Evolutionary conservation across 1,140 invertebrate species (phyloP), one percentile per base, ranked within the genome.

Genomic region (Aleiodes sp.): DNA sequence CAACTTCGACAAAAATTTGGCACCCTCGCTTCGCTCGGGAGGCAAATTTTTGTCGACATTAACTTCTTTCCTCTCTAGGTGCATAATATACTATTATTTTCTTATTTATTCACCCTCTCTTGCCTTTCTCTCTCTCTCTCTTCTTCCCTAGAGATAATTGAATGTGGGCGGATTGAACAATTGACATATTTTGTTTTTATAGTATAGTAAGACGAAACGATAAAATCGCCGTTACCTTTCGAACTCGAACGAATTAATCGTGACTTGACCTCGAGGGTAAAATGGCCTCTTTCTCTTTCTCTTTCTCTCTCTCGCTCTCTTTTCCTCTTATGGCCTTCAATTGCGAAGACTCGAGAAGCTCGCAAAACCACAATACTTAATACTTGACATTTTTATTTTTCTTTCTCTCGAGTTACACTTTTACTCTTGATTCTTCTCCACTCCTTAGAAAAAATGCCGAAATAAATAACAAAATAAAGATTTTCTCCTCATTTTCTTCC

Each of bases 181-280:
- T 52, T 24, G 46, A 9, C 46, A 26, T 24, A 3, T 52, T 52
- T 21, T 52, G 19, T 16, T 6, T 24, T 52, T 21, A n/a, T n/a
- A n/a, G n/a, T n/a, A n/a, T 21, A 52, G 16, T 9, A 52, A 9
- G 6, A 9, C 10, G n/a, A 41, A 21, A 52, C 46, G 46, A 52
- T 16, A 16, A 52, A 52, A 52, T 52, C 16, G 46, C 16, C 46
- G 16, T 52, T 21, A 52, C 46, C 26, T 21, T 24, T 21, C 46
- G 21, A 21, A 52, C 2, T 7, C 46, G 46, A 8, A 21, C 12
- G 46, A 52, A 52, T 52, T 52, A 52, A 52, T 52, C 26, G 46
- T 52, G 46, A 52, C 46, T 52, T 52, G 46, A 52, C 46, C 46
- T 52, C 46, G 46, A n/a, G 16, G 39, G 21, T 52, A 52, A 24